phyloP scores from a whole-genome alignment of 2,113 vertebrate genomes.

The Dinomys branickii region DNA sequence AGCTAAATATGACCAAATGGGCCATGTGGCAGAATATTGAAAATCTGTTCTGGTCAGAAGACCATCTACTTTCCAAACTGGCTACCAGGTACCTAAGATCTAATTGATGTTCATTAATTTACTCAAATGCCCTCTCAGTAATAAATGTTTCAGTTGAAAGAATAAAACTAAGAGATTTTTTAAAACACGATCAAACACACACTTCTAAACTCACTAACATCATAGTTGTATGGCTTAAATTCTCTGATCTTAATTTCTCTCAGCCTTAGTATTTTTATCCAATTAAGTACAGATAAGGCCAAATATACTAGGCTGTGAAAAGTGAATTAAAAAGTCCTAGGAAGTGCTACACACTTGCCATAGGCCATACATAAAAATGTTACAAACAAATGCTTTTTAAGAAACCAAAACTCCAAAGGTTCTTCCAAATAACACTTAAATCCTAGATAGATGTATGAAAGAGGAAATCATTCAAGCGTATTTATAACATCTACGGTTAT shows the following conservation, averaged over 20 bases:
- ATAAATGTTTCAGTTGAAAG: neutral
- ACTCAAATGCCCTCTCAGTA: neutral
- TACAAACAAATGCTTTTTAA: slow-evolving; percentile 13
- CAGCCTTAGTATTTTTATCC: neutral
- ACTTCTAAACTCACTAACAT: neutral
- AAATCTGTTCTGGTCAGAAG: neutral
- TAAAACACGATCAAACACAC: neutral
- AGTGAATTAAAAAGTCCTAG: neutral
- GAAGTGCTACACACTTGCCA: neutral
- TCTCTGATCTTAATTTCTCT: neutral
- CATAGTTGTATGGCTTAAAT: neutral
- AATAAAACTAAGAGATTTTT: neutral
- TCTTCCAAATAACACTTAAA: neutral
- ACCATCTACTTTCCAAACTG: neutral
- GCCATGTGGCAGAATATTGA: neutral
- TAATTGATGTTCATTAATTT: neutral
- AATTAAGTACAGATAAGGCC: neutral
- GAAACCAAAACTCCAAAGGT: neutral
- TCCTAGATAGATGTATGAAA: neutral
- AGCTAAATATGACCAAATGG: neutral
- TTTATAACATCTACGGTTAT: neutral
- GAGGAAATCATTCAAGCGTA: neutral
- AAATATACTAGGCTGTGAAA: neutral
- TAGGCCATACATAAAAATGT: neutral
- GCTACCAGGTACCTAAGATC: neutral